Evolutionary conservation across 2,888 invertebrate genomes (phyloP), one percentile per base, ranked within the genome.

Genomic region (Galeopsomyia nigrocyanea): DNA sequence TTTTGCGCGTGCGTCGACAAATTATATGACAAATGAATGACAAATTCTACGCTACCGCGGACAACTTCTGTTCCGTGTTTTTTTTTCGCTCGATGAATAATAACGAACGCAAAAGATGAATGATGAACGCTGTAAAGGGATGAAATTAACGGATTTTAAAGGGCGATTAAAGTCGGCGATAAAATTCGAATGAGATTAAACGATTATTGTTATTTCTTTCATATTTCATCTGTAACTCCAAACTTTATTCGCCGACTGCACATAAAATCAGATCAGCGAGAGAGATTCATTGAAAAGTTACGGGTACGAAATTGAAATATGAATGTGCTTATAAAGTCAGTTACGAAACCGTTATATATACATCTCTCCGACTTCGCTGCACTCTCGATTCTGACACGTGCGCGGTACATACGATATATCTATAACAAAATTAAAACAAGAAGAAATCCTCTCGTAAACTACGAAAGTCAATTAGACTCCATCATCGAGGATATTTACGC

Each of bases 251-350:
- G 53, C 53, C 9, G 17, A 17, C 17, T 0, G 17, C 51, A 16
- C 64, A 58, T 65, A 68, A 65, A 73, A 51, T 53, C 51, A 57
- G 64, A 73, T 69, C 65, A 64, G n/a, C n/a, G 64, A 39, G 61
- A 55, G 53, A 17, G 55, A 68, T 61, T 61, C 58, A 68, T 73
- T 46, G 68, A 62, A 62, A 73, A 65, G 57, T 65, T 69, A 55
- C 65, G 39, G 21, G n/a, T 26, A 26, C 50, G 62, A 62, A 71
- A 60, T 46, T 73, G 57, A 69, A 73, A 68, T 56, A 58, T 53
- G 68, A 56, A 56, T 31, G 17, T 22, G 55, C 49, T 68, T 56
- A 10, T 10, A 39, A 26, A 71, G 50, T 14, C 46, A n/a, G 14
- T 17, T 7, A 1, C 1, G 49, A 51, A 47, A 21, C 49, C 21